Base-by-base conservation (phyloP, 2,113 vertebrate species). In the Mionectes macconnelli region DNA sequence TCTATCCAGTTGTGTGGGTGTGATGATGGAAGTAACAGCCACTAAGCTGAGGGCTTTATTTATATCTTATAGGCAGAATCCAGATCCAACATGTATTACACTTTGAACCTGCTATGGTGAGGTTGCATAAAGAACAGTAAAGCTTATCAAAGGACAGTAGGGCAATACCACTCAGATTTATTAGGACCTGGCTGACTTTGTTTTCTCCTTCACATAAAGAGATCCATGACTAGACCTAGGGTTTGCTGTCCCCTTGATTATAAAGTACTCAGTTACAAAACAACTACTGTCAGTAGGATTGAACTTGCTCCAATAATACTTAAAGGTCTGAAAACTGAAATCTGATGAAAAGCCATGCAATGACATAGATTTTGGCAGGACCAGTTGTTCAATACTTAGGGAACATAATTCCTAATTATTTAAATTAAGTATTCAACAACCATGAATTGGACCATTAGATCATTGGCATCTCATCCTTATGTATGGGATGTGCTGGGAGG, bases 161-260 rank as follows among this genome's bases (percentile, higher is more conserved):
- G 21, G 6, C 22, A 74, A 12, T 6, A 40, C 12, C 31, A 35
- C 4, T 64, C 0, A 0, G 8, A 23, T 33, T 23, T 55, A 3
- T 39, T 6, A 45, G 24, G 14, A 72, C 20, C 9, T 42, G 23
- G 5, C 1, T 63, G 23, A 30, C 8, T 40, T 44, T 31, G 3
- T 64, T 14, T 60, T 55, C 14, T 86, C 42, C 59, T 56, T 62
- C 45, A 35, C 7, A 23, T 10, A 45, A 33, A 39, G 14, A 60
- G 33, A 50, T 14, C 50, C 39, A 3, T 16, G 33, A 31, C 18
- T 33, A 60, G 94, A 81, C 9, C 14, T 33, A n/a, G 50, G 16
- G 27, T 64, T 49, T 67, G 8, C 30, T 67, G 24, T 42, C 10
- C 27, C 7, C 9, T n/a, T 40, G 11, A 44, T 76, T 30, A 45